Evolutionary conservation across 2,888 invertebrate genomes (phyloP).

Genomic region (Clunio marinus): DNA sequence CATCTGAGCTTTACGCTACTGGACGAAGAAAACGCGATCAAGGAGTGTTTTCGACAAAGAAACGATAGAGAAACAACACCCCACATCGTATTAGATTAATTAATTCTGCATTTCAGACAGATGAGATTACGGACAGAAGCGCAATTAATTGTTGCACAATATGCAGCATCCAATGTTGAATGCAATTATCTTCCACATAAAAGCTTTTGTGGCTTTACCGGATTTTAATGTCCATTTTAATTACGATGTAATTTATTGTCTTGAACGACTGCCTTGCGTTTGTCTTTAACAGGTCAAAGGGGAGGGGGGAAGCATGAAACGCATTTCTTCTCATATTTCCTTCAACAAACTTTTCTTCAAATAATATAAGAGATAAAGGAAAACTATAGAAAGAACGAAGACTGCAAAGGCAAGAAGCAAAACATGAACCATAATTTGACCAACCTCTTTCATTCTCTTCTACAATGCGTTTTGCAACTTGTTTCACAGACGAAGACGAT

Average conservation of each 20-base stretch:
- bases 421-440: not conserved
- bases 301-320: not conserved
- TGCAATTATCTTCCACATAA: constrained; percentile 10
- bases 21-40: not conserved
- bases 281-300: not conserved
- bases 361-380: not conserved
- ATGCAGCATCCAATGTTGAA: constrained; percentile 3
- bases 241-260: constrained; percentile 16
- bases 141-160: not conserved
- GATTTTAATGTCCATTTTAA: constrained; percentile 7
- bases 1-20: constrained; percentile 8
- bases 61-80: not conserved
- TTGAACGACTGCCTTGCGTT: not conserved
- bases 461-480: not conserved
- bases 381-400: not conserved
- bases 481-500: not conserved
- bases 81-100: not conserved
- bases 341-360: not conserved
- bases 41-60: not conserved
- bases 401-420: not conserved
- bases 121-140: not conserved
- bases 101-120: not conserved
- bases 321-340: not conserved
- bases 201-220: not conserved
- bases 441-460: not conserved